Evolutionary conservation across 1,140 invertebrate species (phyloP).

Genomic region (Drosophila pandora): DNA sequence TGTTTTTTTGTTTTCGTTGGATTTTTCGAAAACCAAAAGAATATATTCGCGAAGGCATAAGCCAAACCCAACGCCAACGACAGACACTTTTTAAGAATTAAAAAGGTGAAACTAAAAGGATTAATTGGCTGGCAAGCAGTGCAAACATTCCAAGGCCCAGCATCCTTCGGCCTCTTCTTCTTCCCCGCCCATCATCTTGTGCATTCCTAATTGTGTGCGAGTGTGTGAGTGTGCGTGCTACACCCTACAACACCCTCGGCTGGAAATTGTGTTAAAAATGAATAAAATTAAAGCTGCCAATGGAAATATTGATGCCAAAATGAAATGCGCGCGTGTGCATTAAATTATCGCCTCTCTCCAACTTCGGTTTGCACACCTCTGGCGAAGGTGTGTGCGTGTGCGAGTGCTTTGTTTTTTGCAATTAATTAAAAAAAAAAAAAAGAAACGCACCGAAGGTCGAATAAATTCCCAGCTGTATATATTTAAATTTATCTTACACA

Average conservation of each 20-base stretch:
- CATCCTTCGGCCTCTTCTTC: constrained; percentile 55
- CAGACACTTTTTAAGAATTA: neutral
- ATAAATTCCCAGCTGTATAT: neutral
- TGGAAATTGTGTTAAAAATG: constrained; percentile 36
- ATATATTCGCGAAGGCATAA: neutral
- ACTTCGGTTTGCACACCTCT: neutral
- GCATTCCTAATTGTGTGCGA: constrained; percentile 42
- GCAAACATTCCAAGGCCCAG: constrained; percentile 37
- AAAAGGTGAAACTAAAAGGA: neutral
- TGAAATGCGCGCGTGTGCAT: constrained; percentile 7
- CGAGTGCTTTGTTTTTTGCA: neutral
- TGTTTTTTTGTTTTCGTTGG: constrained; percentile 6
- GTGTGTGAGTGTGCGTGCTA: constrained; percentile 34
- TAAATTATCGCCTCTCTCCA: constrained; percentile 25
- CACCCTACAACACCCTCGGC: constrained; percentile 44
- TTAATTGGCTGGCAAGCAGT: neutral
- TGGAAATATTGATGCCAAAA: neutral
- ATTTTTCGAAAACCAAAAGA: constrained; percentile 1
- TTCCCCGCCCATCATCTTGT: constrained; percentile 15
- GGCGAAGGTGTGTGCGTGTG: constrained; percentile 2
- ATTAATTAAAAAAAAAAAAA: constrained; percentile 19
- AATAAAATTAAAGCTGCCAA: constrained; percentile 18
- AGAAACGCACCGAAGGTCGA: neutral
- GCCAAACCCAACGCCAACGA: neutral
- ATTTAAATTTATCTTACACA: constrained; percentile 1